A percentile compares a stretch with the other conserved stretches of the same genome.
phyloP scores from a whole-genome alignment of 2,888 invertebrate genomes.

The Exephanes ischioxanthus region DNA sequence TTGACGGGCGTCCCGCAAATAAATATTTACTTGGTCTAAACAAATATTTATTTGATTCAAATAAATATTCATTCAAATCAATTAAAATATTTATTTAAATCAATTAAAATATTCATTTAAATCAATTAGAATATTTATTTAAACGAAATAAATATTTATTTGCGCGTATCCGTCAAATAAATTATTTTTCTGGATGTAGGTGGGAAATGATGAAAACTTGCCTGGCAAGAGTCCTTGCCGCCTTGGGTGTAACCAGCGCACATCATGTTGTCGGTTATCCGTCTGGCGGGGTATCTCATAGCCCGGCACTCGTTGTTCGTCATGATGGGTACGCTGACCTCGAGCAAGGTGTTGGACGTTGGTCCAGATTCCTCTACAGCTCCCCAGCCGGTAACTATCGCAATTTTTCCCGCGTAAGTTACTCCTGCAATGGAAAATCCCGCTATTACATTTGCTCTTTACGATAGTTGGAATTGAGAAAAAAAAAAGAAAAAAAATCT shows the following conservation, averaged over 20 bases:
- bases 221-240: slow-evolving; percentile 91
- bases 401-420: slow-evolving; percentile 83
- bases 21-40: too few relatives aligned
- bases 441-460: slow-evolving; percentile 9
- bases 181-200: background rate
- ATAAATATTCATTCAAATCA: too few relatives aligned
- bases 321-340: slow-evolving; percentile 91
- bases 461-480: background rate
- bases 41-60: too few relatives aligned
- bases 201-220: slow-evolving; percentile 73
- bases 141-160: too few relatives aligned
- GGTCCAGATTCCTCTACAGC: slow-evolving; percentile 90
- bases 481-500: slow-evolving; percentile 57
- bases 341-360: slow-evolving; percentile 89
- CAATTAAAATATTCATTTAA: too few relatives aligned
- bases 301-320: slow-evolving; percentile 89
- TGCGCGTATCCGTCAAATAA: too few relatives aligned
- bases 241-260: slow-evolving; percentile 92
- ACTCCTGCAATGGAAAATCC: slow-evolving; percentile 76
- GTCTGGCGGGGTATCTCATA: slow-evolving; percentile 88
- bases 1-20: too few relatives aligned
- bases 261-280: slow-evolving; percentile 92
- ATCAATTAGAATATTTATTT: too few relatives aligned
- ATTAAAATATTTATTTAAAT: too few relatives aligned
- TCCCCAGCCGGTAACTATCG: slow-evolving; percentile 93